These are phyloP conservation scores for Chaetogeoica ovagalla DNA, from an alignment of 2,888 invertebrate genomes.

Conservation along the genomic window DNA sequence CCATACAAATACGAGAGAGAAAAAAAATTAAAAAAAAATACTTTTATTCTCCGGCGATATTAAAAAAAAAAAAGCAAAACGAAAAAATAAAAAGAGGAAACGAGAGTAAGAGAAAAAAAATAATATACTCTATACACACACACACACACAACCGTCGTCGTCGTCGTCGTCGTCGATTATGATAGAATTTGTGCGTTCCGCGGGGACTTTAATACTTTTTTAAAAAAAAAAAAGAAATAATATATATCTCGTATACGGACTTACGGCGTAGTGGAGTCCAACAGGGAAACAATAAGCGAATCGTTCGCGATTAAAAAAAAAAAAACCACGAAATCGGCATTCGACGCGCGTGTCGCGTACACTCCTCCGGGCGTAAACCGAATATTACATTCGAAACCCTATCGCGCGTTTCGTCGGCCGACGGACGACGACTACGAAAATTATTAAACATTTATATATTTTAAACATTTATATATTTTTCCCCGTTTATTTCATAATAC, in stretches of 20 bases:
- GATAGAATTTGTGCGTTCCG: not conserved
- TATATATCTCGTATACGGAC: not conserved
- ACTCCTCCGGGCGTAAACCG: not conserved
- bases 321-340: too few relatives aligned
- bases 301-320: not conserved
- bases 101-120: too few relatives aligned
- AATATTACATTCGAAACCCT: not conserved
- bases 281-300: conserved; percentile 2
- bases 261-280: not conserved
- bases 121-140: too few relatives aligned
- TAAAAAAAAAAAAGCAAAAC: not conserved
- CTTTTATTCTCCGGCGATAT: not conserved
- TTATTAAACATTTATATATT: too few relatives aligned
- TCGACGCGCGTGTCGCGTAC: not conserved
- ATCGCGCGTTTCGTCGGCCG: too few relatives aligned
- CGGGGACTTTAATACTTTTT: not conserved
- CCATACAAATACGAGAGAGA: not conserved
- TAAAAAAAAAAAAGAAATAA: too few relatives aligned
- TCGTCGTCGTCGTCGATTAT: too few relatives aligned
- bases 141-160: too few relatives aligned
- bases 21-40: not conserved
- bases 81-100: not conserved
- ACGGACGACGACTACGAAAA: too few relatives aligned
- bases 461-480: too few relatives aligned
- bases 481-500: too few relatives aligned